Conservation (phyloP, 1,140 invertebrate species). For the Macrotrachela quadricornifera region DNA sequence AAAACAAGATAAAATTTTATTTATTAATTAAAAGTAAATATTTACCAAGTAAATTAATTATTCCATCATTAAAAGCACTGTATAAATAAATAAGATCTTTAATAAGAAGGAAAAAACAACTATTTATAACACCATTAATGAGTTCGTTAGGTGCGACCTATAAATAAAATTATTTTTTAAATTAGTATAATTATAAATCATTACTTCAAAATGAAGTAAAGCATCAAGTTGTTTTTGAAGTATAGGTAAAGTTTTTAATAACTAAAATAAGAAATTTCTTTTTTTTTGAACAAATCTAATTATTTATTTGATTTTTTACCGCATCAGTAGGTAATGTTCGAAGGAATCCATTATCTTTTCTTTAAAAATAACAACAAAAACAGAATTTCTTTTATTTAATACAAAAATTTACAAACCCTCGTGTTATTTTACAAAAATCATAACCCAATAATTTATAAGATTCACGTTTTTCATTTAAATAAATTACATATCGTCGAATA, state of each 20-base stretch:
- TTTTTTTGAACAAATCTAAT: neutral
- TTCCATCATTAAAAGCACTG: slow-evolving; percentile 97
- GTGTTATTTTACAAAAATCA: slow-evolving; percentile 98
- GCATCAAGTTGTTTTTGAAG: slow-evolving; percentile 83
- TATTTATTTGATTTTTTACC: slow-evolving; percentile 18
- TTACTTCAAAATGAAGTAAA: slow-evolving; percentile 73
- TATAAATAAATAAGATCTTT: slow-evolving; percentile 91
- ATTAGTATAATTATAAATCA: too few relatives aligned
- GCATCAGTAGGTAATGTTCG: slow-evolving; percentile 92
- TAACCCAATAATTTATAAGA: slow-evolving; percentile 93
- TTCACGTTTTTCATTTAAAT: slow-evolving; percentile 90
- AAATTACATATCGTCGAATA: slow-evolving; percentile 88
- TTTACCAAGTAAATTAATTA: slow-evolving; percentile 78
- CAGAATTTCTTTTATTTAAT: neutral
- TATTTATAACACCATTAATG: too few relatives aligned
- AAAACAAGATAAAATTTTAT: too few relatives aligned
- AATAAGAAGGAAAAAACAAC: slow-evolving; percentile 45
- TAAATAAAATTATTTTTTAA: too few relatives aligned
- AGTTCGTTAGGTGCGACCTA: too few relatives aligned
- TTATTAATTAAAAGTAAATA: slow-evolving; percentile 20
- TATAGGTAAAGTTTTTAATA: slow-evolving; percentile 83
- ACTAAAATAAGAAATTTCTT: slow-evolving; percentile 21
- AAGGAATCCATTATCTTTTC: slow-evolving; percentile 82
- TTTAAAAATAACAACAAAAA: slow-evolving; percentile 20
- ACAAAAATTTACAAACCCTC: slow-evolving; percentile 45